phyloP scores from a whole-genome alignment of 1,140 invertebrate species.

The Temnothorax nylanderi region DNA sequence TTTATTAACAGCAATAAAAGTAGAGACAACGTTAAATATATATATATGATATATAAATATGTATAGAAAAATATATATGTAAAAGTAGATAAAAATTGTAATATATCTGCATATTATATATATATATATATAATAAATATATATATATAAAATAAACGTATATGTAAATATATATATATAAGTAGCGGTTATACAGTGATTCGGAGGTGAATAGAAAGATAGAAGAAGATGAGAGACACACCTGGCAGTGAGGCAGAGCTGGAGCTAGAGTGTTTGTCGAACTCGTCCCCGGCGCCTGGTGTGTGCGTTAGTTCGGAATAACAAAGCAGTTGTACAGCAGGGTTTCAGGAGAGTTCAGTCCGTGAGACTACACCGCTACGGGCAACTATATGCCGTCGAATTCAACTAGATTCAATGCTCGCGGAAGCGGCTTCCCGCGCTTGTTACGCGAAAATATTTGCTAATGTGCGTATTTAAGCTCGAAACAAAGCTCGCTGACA shows the following conservation, averaged over 20 bases:
- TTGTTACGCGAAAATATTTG: conserved; percentile 10
- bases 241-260: conserved; percentile 89
- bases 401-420: not conserved
- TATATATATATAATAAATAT: conserved; percentile 16
- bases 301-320: conserved; percentile 83
- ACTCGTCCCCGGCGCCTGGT: conserved; percentile 87
- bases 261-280: conserved; percentile 90
- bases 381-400: conserved; percentile 44
- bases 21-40: conserved; percentile 66
- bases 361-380: conserved; percentile 26
- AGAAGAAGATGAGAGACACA: conserved; percentile 84
- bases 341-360: conserved; percentile 71
- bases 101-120: conserved; percentile 11
- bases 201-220: conserved; percentile 75
- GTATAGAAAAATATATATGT: conserved; percentile 18
- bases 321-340: conserved; percentile 85
- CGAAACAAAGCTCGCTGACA: not conserved
- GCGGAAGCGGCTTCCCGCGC: not conserved
- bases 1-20: conserved; percentile 65
- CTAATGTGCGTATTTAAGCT: not conserved
- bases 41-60: conserved; percentile 36
- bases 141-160: not conserved
- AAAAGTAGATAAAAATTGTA: conserved; percentile 18
- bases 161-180: conserved; percentile 29
- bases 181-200: conserved; percentile 68